A percentile compares a stretch with the other conserved stretches of the same genome.
Conservation (phyloP, 1,140 invertebrate genomes). For the Hyposmocoma kahamanoa region DNA sequence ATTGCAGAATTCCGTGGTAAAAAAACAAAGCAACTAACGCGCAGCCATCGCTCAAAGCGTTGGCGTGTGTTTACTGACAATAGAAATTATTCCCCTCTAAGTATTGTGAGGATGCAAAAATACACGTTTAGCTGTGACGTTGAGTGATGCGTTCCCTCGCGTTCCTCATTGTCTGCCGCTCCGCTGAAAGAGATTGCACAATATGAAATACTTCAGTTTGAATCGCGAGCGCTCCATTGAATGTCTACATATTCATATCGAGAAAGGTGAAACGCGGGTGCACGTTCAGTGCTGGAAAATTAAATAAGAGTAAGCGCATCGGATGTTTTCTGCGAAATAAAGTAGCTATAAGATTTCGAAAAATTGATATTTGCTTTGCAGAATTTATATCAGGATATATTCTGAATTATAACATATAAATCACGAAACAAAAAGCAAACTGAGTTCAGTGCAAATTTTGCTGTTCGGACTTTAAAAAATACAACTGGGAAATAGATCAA, state of each 20-base stretch:
- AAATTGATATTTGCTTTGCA: no score
- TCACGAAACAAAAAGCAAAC: no score
- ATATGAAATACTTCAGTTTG: slow-evolving; percentile 69
- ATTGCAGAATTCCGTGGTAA: slow-evolving; percentile 1
- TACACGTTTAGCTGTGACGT: slow-evolving; percentile 59
- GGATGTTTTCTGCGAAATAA: no score
- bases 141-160: slow-evolving; percentile 60
- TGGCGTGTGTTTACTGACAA: slow-evolving; percentile 47
- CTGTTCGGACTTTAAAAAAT: no score
- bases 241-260: slow-evolving; percentile 61
- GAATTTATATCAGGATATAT: no score
- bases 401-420: no score
- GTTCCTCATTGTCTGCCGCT: slow-evolving; percentile 51
- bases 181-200: slow-evolving; percentile 62
- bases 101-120: slow-evolving; percentile 64
- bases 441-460: no score
- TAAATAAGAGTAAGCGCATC: no score
- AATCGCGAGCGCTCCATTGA: slow-evolving; percentile 58
- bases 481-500: no score
- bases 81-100: slow-evolving; percentile 63
- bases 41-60: slow-evolving; percentile 35
- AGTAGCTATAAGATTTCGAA: no score
- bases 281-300: slow-evolving; percentile 23
- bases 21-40: slow-evolving; percentile 26
- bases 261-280: slow-evolving; percentile 38